Evolutionary conservation across 1,140 invertebrate species (phyloP).

Genomic region (Lucilia cuprina): DNA sequence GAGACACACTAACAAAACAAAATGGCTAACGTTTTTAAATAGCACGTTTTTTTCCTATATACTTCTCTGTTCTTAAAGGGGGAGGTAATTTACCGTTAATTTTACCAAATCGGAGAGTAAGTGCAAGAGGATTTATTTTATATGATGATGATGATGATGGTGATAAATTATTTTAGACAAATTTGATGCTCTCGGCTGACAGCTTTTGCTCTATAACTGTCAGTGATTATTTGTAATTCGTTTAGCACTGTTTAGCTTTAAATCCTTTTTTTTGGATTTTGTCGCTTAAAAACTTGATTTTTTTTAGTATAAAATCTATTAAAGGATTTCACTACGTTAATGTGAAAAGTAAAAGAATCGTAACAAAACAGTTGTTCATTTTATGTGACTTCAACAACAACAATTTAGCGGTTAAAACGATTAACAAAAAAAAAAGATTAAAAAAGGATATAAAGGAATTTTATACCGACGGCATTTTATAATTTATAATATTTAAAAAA

Average conservation of each 20-base stretch:
- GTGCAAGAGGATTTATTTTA: neutral
- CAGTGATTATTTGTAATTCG: constrained; percentile 33
- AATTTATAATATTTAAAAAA: neutral
- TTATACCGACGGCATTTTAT: neutral
- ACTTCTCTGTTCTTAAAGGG: neutral
- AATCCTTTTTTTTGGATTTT: neutral
- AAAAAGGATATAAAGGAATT: neutral
- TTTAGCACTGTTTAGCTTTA: constrained; percentile 29
- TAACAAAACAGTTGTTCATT: constrained; percentile 8
- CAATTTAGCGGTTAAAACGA: neutral
- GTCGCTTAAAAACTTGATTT: neutral
- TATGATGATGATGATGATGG: too few species aligned
- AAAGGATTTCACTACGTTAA: constrained; percentile 1
- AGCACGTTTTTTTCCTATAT: neutral
- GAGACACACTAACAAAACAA: neutral
- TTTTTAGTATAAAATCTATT: too few species aligned
- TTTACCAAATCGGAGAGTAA: neutral
- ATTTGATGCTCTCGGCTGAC: neutral
- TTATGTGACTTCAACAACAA: neutral
- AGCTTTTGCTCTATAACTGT: neutral
- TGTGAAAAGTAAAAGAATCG: neutral
- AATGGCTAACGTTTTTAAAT: constrained; percentile 28
- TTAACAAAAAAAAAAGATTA: neutral
- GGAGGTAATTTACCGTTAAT: constrained; percentile 23
- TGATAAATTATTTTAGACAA: neutral